Base-by-base conservation (phyloP, 2,888 invertebrate species). In the Athalia circularis region DNA sequence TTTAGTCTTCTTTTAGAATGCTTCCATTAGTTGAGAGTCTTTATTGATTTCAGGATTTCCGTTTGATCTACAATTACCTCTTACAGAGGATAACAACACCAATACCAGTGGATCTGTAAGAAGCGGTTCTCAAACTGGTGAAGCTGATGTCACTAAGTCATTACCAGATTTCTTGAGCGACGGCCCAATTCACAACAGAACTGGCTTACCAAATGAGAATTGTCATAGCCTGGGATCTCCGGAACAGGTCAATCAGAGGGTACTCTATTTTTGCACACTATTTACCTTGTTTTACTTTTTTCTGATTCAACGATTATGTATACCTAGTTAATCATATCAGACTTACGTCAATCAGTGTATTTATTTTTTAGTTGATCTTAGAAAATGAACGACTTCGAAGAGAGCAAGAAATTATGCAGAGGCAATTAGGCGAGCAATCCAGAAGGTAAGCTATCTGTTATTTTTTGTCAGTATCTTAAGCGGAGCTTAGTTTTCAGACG, bases 101-200 rank as follows among this genome's bases (percentile, higher is more conserved):
- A 62, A 79, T 57, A 81, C 81, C 79, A 80, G 80, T 50, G 70
- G 64, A 15, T 62, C 80, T 29, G 77, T 78, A 13, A 81, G 86
- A 54, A 83, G 84, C 68, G 80, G 84, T 65, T 80, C 85, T 45
- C 82, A 84, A 5, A 76, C 74, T 9, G 81, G 82, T n/a, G 87
- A 91, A 87, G 87, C 91, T 45, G 91, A 90, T 62, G 91, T 91
- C 57, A 91, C 92, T 70, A 92, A 93, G 88, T 92, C 93, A 82
- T 89, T 95, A 80, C 95, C 95, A 3, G 95, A 95, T 85, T 95
- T 95, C 87, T 91, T 95, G 50, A 94, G 94, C 3, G 95, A 95
- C 85, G 94, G 94, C 5, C 94, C 95, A 29, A 92, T 92, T 82
- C 88, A 90, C 57, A 90, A 93, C 91, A 84, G 92, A 90, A 82